Conservation (phyloP, 2,797 vertebrate species). For the Myripristis jacobus region DNA sequence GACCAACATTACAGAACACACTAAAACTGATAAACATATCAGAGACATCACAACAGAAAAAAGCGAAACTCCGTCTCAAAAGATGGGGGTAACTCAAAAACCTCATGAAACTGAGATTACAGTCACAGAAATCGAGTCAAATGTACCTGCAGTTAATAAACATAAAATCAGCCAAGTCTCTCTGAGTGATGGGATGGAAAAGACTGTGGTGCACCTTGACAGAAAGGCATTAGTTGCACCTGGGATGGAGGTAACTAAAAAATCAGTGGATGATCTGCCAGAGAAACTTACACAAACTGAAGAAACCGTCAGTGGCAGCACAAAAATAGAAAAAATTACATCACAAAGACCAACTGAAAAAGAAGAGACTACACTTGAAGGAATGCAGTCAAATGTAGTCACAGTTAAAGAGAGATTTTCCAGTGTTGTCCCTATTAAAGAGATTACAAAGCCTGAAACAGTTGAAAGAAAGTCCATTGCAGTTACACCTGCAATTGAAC, state of each 20-base stretch:
- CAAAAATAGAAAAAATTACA: background rate
- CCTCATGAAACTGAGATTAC: background rate
- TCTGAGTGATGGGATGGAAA: no score
- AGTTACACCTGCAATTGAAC: background rate
- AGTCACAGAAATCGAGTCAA: background rate
- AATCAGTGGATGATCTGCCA: background rate
- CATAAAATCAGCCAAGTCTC: background rate
- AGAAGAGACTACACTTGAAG: background rate
- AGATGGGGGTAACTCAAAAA: background rate
- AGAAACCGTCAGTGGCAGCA: constrained; percentile 7
- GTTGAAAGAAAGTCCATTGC: background rate
- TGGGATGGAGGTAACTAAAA: constrained; percentile 4
- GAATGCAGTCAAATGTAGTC: background rate
- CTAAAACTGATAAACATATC: background rate
- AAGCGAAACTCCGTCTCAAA: background rate
- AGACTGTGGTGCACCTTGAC: background rate
- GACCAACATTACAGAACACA: background rate
- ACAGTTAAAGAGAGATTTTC: constrained; percentile 12
- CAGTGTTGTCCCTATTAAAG: background rate
- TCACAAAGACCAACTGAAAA: background rate
- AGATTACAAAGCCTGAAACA: background rate
- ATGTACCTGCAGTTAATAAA: background rate
- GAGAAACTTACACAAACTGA: constrained; percentile 11
- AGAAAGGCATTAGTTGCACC: background rate
- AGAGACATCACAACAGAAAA: background rate